Conservation (phyloP, 2,797 vertebrate genomes). For the Pogonophryne albipinna region DNA sequence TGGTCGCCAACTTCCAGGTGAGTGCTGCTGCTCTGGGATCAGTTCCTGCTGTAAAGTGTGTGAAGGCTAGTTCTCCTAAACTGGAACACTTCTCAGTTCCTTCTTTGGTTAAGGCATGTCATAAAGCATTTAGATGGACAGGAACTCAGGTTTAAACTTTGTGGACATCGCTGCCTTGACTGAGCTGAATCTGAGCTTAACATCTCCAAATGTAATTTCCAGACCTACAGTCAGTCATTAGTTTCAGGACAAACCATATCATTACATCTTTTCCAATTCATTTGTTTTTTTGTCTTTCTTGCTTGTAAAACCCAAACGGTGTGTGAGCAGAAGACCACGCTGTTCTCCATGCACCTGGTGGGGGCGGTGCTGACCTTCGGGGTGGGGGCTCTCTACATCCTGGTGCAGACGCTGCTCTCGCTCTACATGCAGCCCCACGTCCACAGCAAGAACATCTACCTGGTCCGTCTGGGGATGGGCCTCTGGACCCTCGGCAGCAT, state of each 20-base stretch:
- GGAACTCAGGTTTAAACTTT: no score
- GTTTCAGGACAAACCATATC: no score
- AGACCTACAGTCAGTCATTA: no score
- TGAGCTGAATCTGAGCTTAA: no score
- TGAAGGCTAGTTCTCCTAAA: no score
- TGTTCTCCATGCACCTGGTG: constrained; percentile 88
- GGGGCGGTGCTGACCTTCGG: constrained; percentile 91
- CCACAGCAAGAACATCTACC: constrained; percentile 87
- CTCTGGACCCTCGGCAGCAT: constrained; percentile 89
- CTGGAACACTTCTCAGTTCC: no score
- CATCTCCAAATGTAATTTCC: no score
- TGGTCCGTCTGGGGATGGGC: constrained; percentile 82
- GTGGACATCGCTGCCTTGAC: no score
- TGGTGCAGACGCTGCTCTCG: constrained; percentile 89
- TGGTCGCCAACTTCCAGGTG: constrained; percentile 96
- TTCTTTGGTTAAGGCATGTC: no score
- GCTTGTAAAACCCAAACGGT: not conserved
- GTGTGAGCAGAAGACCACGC: constrained; percentile 85
- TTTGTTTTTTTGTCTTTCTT: no score
- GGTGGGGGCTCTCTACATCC: constrained; percentile 90
- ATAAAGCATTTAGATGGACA: no score
- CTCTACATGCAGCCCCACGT: constrained; percentile 91
- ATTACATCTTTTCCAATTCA: no score
- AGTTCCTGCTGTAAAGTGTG: not conserved
- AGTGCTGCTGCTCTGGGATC: constrained; percentile 20